Conservation (phyloP, 2,888 invertebrate species). For the Beris morrisii region DNA sequence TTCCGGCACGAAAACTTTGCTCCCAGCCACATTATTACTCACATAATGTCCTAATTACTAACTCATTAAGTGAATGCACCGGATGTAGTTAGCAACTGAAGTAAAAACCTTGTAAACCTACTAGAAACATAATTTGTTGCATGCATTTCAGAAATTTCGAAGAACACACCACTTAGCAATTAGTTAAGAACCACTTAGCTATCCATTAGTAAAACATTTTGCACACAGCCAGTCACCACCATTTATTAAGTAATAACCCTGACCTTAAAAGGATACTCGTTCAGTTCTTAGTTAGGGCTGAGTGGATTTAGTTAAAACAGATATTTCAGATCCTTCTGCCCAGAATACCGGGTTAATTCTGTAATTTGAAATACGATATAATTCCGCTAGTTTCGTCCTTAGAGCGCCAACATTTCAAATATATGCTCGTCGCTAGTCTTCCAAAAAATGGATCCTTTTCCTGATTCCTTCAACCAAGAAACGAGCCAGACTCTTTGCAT, state of each 20-base stretch:
- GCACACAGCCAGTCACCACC: constrained; percentile 19
- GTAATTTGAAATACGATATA: too few relatives aligned
- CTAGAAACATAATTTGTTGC: constrained; percentile 5
- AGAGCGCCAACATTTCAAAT: too few relatives aligned
- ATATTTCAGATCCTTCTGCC: too few relatives aligned
- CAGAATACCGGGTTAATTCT: too few relatives aligned
- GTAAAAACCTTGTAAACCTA: constrained; percentile 7
- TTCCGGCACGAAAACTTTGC: too few relatives aligned
- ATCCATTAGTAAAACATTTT: constrained; percentile 25
- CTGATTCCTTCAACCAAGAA: too few relatives aligned
- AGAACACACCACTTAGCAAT: constrained; percentile 13
- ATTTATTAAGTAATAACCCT: constrained; percentile 13
- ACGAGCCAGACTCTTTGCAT: too few relatives aligned
- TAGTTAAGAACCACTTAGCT: constrained; percentile 27
- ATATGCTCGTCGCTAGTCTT: too few relatives aligned
- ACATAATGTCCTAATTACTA: constrained; percentile 29
- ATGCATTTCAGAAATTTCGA: constrained; percentile 13
- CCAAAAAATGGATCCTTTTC: too few relatives aligned
- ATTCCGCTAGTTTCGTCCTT: too few relatives aligned
- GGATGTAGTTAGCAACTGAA: constrained; percentile 18
- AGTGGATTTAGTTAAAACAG: too few relatives aligned
- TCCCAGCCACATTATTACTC: constrained; percentile 10
- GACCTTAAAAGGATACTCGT: constrained; percentile 4
- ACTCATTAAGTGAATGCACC: constrained; percentile 29
- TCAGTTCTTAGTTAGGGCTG: too few relatives aligned